A percentile compares a stretch with the other conserved stretches of the same genome.
These are phyloP conservation scores for Mycteria americana DNA, from an alignment of 2,797 vertebrate species.

Conservation along the genomic window DNA sequence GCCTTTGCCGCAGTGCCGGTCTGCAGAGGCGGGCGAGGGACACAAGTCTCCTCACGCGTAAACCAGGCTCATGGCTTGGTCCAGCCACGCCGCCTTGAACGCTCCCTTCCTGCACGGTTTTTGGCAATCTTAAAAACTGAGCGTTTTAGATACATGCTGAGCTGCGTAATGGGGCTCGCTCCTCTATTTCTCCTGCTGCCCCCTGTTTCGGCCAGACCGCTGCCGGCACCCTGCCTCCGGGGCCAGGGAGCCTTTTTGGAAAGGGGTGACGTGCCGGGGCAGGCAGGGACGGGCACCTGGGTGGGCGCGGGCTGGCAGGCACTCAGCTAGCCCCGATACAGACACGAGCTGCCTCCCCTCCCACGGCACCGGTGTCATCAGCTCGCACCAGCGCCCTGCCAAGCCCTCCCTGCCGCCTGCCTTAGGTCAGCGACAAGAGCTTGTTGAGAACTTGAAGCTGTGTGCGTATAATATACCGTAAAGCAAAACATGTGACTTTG, in stretches of 20 bases:
- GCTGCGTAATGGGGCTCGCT: neutral
- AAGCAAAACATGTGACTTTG: neutral
- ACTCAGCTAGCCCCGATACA: neutral
- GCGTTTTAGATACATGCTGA: neutral
- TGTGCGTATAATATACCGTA: neutral
- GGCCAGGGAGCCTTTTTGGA: neutral
- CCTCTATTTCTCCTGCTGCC: neutral
- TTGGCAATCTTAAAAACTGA: neutral
- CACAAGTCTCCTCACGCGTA: neutral
- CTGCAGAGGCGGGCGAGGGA: neutral
- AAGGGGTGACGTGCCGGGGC: neutral
- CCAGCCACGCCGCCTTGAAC: neutral
- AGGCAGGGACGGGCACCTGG: neutral
- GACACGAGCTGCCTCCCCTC: neutral
- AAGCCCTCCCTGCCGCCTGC: neutral
- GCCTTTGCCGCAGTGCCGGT: neutral
- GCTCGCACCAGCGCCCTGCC: neutral
- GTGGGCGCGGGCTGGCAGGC: neutral
- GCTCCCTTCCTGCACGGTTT: neutral
- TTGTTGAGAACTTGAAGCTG: neutral
- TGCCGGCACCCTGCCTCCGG: neutral
- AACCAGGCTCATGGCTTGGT: neutral
- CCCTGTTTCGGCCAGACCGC: neutral
- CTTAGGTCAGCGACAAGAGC: neutral
- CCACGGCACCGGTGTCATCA: rapidly evolving